Evolutionary conservation across 2,113 vertebrate species (phyloP).

Genomic region (Taurulus bubalis): DNA sequence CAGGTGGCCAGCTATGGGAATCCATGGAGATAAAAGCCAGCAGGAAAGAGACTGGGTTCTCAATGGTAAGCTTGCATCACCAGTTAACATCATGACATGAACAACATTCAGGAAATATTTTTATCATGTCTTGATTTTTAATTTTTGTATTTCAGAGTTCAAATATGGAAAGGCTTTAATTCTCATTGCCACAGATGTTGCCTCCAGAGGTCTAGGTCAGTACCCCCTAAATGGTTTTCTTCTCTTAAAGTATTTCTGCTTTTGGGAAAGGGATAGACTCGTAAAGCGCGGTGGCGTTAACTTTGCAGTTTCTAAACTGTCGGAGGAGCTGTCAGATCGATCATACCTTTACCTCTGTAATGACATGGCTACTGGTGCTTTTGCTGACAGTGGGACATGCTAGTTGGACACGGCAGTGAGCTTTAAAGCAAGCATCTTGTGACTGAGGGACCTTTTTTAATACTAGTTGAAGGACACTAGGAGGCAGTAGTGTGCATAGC

Average conservation of each 20-base stretch:
- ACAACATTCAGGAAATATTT: background rate
- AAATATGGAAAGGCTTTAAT: constrained; percentile 98
- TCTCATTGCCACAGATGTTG: constrained; percentile 98
- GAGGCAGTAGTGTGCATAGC: constrained; percentile 90
- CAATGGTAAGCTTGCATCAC: constrained; percentile 85
- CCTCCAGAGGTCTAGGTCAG: constrained; percentile 99
- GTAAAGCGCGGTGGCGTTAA: constrained; percentile 77
- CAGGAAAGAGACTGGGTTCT: constrained; percentile 99
- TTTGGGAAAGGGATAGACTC: constrained; percentile 61
- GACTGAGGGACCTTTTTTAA: constrained; percentile 84
- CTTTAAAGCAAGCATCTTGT: constrained; percentile 85
- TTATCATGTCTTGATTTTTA: background rate
- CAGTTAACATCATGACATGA: too few species aligned
- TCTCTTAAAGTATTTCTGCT: constrained; percentile 67
- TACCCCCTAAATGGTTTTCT: constrained; percentile 73
- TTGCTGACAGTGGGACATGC: constrained; percentile 87
- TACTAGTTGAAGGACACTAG: constrained; percentile 88
- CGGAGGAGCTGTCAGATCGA: constrained; percentile 90
- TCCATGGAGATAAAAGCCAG: constrained; percentile 99
- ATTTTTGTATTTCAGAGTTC: constrained; percentile 87
- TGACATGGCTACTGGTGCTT: constrained; percentile 82
- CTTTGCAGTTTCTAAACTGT: constrained; percentile 75
- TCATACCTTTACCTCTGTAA: constrained; percentile 92
- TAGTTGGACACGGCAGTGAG: constrained; percentile 90
- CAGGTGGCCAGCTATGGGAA: constrained; percentile 98